Conservation (phyloP, 2,888 invertebrate species). For the Scaptomyza tumidula region DNA sequence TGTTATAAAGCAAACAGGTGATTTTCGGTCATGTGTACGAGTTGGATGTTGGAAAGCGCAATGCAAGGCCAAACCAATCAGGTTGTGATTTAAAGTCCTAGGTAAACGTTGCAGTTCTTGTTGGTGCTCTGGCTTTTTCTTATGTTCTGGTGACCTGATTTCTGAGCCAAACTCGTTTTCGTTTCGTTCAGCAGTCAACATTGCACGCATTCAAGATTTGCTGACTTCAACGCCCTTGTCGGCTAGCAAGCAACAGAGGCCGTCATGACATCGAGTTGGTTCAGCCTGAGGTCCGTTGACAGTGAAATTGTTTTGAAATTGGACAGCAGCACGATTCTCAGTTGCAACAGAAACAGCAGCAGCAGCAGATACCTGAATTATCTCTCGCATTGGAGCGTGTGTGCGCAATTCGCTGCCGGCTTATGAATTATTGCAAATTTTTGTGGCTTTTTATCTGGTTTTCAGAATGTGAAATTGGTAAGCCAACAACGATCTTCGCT, state of each 20-base stretch:
- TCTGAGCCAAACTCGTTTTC: conserved; percentile 75
- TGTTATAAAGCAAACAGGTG: conserved; percentile 47
- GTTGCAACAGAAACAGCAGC: neutral
- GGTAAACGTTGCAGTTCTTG: conserved; percentile 20
- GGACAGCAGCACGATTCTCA: conserved; percentile 55
- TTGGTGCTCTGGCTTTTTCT: conserved; percentile 30
- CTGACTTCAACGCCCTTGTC: conserved; percentile 60
- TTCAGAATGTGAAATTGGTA: conserved; percentile 78
- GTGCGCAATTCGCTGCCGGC: conserved; percentile 62
- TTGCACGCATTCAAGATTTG: conserved; percentile 27
- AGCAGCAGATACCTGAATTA: conserved; percentile 43
- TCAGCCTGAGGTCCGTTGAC: conserved; percentile 66
- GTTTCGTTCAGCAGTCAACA: conserved; percentile 56
- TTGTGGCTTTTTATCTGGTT: conserved; percentile 73
- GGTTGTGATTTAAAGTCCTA: conserved; percentile 26
- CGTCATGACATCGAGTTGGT: conserved; percentile 27
- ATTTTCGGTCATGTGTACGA: conserved; percentile 12
- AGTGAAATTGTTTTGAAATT: conserved; percentile 82
- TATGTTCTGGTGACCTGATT: conserved; percentile 82
- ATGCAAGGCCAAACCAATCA: conserved; percentile 60
- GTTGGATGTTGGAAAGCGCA: conserved; percentile 53
- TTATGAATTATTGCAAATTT: conserved; percentile 78
- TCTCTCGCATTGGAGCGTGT: conserved; percentile 56
- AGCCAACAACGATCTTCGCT: conserved; percentile 27
- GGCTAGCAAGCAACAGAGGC: conserved; percentile 27